Evolutionary conservation across 2,888 invertebrate genomes (phyloP).

Genomic region (Drosophila mimetica): DNA sequence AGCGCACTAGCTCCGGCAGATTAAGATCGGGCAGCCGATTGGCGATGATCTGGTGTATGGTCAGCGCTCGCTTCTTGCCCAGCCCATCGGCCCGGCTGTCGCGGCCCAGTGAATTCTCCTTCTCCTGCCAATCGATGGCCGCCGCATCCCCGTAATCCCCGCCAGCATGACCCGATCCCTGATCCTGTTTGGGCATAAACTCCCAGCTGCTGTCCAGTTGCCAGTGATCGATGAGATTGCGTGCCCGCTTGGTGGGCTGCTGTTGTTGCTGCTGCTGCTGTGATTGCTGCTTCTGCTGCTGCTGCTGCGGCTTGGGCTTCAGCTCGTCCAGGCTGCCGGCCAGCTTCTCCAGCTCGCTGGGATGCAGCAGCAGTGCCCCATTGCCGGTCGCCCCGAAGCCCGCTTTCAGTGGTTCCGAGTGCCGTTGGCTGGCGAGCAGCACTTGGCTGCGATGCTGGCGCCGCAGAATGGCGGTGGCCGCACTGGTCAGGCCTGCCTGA

Average conservation of each 20-base stretch:
- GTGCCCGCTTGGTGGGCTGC: slow-evolving; percentile 79
- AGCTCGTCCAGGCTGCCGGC: slow-evolving; percentile 84
- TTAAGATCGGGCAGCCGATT: slow-evolving; percentile 85
- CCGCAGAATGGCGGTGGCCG: slow-evolving; percentile 81
- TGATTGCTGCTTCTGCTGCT: slow-evolving; percentile 57
- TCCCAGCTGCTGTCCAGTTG: slow-evolving; percentile 96
- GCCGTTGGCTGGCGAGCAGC: slow-evolving; percentile 86
- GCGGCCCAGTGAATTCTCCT: slow-evolving; percentile 76
- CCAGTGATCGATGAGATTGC: slow-evolving; percentile 87
- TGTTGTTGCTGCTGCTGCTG: slow-evolving; percentile 48
- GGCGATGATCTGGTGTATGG: slow-evolving; percentile 91
- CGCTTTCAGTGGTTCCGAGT: slow-evolving; percentile 87
- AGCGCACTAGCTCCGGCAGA: slow-evolving; percentile 89
- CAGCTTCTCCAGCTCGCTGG: slow-evolving; percentile 83
- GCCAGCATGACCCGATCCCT: slow-evolving; percentile 67
- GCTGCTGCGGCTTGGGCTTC: slow-evolving; percentile 76
- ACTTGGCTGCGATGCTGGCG: slow-evolving; percentile 82
- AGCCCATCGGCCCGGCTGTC: slow-evolving; percentile 55
- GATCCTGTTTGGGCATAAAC: slow-evolving; percentile 89
- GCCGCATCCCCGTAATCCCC: slow-evolving; percentile 82
- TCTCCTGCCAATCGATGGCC: slow-evolving; percentile 80
- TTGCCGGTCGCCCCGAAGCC: slow-evolving; percentile 71
- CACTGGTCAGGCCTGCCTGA: slow-evolving; percentile 80
- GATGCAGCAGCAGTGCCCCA: slow-evolving; percentile 89
- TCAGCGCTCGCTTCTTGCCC: slow-evolving; percentile 86